A percentile compares a stretch with the other conserved stretches of the same genome.
phyloP scores from a whole-genome alignment of 2,113 vertebrate species.

The Malurus alboscapulatus region DNA sequence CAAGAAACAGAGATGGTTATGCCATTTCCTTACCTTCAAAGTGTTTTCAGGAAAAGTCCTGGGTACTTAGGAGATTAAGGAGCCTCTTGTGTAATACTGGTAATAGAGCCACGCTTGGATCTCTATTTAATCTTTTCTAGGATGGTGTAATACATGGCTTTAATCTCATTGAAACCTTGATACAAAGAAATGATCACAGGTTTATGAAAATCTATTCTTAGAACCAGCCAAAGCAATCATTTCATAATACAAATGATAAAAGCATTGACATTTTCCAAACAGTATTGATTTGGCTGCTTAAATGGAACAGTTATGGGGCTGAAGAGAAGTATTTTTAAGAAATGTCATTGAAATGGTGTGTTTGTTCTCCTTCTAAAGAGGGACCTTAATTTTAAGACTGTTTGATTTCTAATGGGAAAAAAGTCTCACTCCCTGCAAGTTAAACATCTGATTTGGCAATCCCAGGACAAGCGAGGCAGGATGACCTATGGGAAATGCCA shows the following conservation, averaged over 20 bases:
- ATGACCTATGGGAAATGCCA: slow-evolving; percentile 21
- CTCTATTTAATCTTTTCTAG: not conserved
- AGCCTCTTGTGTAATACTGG: not conserved
- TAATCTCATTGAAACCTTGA: not conserved
- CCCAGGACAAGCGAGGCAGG: not conserved
- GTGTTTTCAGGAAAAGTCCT: not conserved
- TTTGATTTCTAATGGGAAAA: not conserved
- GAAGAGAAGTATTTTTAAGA: not conserved
- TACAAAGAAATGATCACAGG: not conserved
- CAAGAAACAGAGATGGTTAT: not conserved
- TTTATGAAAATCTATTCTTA: not conserved
- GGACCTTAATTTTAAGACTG: not conserved
- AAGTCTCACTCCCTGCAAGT: not conserved
- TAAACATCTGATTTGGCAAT: slow-evolving; percentile 37
- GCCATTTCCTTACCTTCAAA: not conserved
- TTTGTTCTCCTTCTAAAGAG: slow-evolving; percentile 9
- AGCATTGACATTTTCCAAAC: not conserved
- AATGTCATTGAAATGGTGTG: not conserved
- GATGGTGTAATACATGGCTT: not conserved
- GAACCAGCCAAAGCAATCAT: not conserved
- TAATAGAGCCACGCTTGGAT: not conserved
- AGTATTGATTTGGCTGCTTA: not conserved
- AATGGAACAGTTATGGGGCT: not conserved
- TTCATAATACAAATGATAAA: slow-evolving; percentile 22
- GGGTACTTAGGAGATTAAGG: not conserved